A percentile compares a stretch with the other conserved stretches of the same genome.
These are phyloP conservation scores for Lepidonotus clava DNA, from an alignment of 2,888 invertebrate genomes.

Conservation along the genomic window DNA sequence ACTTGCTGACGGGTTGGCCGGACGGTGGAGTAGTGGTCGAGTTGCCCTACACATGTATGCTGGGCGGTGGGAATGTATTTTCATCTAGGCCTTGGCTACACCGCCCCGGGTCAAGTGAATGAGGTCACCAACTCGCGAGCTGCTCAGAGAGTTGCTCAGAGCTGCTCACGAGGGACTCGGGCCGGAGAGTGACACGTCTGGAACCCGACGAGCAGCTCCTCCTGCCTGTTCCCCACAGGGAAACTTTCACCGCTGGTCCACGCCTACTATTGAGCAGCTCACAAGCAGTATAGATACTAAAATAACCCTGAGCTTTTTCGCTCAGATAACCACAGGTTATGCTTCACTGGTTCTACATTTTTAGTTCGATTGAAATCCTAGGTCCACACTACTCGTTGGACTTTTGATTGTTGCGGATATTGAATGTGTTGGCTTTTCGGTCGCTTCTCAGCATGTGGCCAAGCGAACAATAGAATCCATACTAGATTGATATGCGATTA, in stretches of 20 bases:
- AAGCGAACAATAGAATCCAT: slow-evolving; percentile 31
- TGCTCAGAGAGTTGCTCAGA: too few species aligned
- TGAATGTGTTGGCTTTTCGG: slow-evolving; percentile 12
- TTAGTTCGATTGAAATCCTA: slow-evolving; percentile 19
- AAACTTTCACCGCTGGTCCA: background rate
- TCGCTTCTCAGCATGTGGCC: background rate
- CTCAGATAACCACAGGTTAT: slow-evolving; percentile 33
- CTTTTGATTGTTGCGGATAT: slow-evolving; percentile 31
- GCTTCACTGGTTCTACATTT: background rate
- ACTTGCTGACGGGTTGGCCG: background rate
- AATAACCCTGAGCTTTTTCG: slow-evolving; percentile 12
- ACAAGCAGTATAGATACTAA: background rate
- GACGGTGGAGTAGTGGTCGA: background rate
- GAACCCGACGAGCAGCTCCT: too few species aligned
- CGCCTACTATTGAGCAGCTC: slow-evolving; percentile 5
- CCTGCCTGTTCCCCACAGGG: background rate
- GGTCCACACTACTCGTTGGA: background rate
- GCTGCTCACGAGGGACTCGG: too few species aligned
- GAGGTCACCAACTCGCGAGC: background rate
- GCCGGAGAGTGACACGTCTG: background rate
- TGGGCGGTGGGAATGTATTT: too few species aligned
- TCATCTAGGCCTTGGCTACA: slow-evolving; percentile 30
- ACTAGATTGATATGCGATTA: slow-evolving; percentile 21
- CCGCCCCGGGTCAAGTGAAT: slow-evolving; percentile 36
- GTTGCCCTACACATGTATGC: too few species aligned